Evolutionary conservation across 2,888 invertebrate genomes (phyloP), one percentile per base, ranked within the genome.

Genomic region (Lomographa bimaculata): DNA sequence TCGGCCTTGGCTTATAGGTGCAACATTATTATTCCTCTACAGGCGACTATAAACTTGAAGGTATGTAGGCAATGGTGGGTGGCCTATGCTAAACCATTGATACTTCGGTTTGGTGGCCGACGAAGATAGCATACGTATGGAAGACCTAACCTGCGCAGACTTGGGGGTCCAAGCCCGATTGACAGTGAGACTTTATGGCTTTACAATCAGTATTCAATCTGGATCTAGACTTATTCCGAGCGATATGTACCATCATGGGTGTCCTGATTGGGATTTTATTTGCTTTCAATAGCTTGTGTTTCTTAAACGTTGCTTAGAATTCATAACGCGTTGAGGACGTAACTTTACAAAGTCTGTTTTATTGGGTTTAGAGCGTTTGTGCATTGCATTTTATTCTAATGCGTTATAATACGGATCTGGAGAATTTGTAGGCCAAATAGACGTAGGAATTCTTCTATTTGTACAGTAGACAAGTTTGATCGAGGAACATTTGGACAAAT

Each of bases 11-110:
- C 46, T 30, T 40, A 63, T 65, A 64, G 64, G 60, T 64, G 68
- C 64, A 64, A 54, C 65, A 80, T 82, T 82, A 72, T 71, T 79
- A 84, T 84, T 81, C 79, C 50, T 64, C 43, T 56, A 64, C 70
- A 57, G 65, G 48, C 57, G 39, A 45, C 51, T 40, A 68, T 70
- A 69, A 73, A 71, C 60, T 62, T 59, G 59, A 56, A 63, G 64
- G 71, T 75, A 79, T 76, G 75, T 75, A 57, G 67, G 57, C 56
- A 64, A 63, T 35, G 5, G 74, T 77, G 82, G 79, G 82, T 81
- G 83, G 82, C 63, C 78, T 62, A 54, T 58, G 64, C 58, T 64
- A 60, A 69, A 52, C 54, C 50, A 57, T 58, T 61, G 45, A 57
- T 65, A 68, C 72, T 69, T 65, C 65, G 48, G 46, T 56, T 44